Evolutionary conservation across 2,888 invertebrate genomes (phyloP).

Genomic region (Eupithecia centaureata): DNA sequence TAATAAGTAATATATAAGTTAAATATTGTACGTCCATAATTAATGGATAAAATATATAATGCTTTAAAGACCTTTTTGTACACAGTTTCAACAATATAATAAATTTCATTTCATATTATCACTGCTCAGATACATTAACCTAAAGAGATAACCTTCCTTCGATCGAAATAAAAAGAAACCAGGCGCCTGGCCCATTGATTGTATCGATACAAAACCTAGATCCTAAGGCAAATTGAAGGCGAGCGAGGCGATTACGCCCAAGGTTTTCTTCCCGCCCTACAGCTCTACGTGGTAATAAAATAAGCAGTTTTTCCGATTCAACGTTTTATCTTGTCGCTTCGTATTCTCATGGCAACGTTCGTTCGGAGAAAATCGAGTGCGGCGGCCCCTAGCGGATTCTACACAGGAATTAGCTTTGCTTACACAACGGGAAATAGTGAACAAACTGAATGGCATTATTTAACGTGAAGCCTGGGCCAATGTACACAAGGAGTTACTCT

Average conservation of each 20-base stretch:
- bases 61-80: too few species aligned
- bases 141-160: not conserved
- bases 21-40: too few species aligned
- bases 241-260: conserved; percentile 56
- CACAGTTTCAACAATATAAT: too few species aligned
- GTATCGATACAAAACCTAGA: conserved; percentile 21
- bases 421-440: conserved; percentile 41
- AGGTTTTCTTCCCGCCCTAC: conserved; percentile 68
- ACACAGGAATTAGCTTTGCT: conserved; percentile 59
- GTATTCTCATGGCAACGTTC: conserved; percentile 69
- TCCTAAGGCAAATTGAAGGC: conserved; percentile 61
- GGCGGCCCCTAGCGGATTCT: conserved; percentile 60
- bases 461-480: not conserved
- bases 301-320: conserved; percentile 81
- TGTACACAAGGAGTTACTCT: not conserved
- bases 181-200: conserved; percentile 6
- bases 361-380: conserved; percentile 66
- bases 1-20: too few species aligned
- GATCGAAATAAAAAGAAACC: not conserved
- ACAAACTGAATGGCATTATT: conserved; percentile 28
- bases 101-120: too few species aligned
- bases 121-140: not conserved
- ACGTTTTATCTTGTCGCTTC: conserved; percentile 76
- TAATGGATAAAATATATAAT: too few species aligned
- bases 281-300: conserved; percentile 73